Percentiles rank a stretch among this genome's conserved stretches.
phyloP scores from a whole-genome alignment of 2,113 vertebrate genomes.

The Mobula birostris region DNA sequence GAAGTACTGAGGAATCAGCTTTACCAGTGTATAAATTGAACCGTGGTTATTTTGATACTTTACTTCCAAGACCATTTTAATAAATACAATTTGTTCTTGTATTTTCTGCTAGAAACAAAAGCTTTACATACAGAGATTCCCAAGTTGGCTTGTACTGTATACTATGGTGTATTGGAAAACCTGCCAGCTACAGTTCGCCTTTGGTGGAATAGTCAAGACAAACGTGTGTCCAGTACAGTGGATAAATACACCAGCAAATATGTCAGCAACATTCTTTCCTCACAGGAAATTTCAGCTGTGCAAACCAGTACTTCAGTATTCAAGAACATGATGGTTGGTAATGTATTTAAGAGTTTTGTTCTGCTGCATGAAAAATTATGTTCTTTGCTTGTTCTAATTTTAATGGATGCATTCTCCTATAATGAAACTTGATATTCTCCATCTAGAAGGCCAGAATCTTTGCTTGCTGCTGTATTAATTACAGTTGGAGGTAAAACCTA shows the following conservation, averaged over 20 bases:
- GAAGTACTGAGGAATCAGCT: neutral
- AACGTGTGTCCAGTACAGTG: constrained; percentile 78
- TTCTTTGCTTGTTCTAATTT: neutral
- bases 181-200: constrained; percentile 91
- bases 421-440: neutral
- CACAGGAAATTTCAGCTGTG: constrained; percentile 86
- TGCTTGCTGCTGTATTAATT: neutral
- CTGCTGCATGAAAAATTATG: neutral
- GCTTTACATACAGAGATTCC: constrained; percentile 72
- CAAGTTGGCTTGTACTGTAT: constrained; percentile 86
- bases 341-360: neutral
- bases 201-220: constrained; percentile 97
- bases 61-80: neutral
- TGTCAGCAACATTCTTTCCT: constrained; percentile 80
- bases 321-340: constrained; percentile 84
- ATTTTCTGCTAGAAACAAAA: constrained; percentile 53
- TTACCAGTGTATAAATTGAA: neutral
- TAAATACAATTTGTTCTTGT: neutral
- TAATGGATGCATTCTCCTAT: neutral
- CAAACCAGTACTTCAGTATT: constrained; percentile 85
- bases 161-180: constrained; percentile 83
- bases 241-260: constrained; percentile 92
- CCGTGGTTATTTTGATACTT: neutral
- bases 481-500: neutral
- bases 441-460: neutral